Base-by-base conservation (phyloP, 2,888 invertebrate genomes). In the Piscicola geometra region DNA sequence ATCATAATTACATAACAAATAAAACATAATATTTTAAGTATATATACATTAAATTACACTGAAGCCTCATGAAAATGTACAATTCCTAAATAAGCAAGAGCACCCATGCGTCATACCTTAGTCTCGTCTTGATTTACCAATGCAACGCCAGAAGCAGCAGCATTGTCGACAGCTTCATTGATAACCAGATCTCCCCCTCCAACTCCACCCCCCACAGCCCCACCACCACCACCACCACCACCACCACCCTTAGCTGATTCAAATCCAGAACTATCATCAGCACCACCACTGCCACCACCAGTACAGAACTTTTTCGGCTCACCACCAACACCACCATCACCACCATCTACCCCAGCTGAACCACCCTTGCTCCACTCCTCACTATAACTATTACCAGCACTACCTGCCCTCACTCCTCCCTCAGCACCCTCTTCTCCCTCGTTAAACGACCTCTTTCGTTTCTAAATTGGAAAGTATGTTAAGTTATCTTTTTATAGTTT, bases 311-410 rank as follows among this genome's bases (percentile, higher is more conserved):
- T 64, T 28, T 64, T n/a, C 9, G 25, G 15, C n/a, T 25, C 30
- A 28, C 64, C 25, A 15, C 30, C 64, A 64, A 9, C 64, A 12
- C n/a, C 64, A 64, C n/a, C 64, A 64, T 64, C n/a, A 25, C 64
- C n/a, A 64, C 30, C 64, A 12, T 28, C 30, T 15, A 9, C 50
- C 9, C 50, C 50, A 15, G 9, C 50, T 15, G 12, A 15, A 47
- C 9, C 50, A 15, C 50, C 21, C 50, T 21, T 21, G 21, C 50
- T 47, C 9, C 50, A 9, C 9, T 47, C 50, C 21, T 47, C 50
- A 47, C 50, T 47, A 47, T 47, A 9, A 9, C 50, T 21, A 47
- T 21, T 47, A 47, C 50, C 50, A 47, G 21, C 50, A 9, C 21
- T 21, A 47, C 50, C 50, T 21, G 12, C 21, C 50, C 50, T 47